Base-by-base conservation (phyloP, 1,140 invertebrate genomes). In the Achatina immaculata region DNA sequence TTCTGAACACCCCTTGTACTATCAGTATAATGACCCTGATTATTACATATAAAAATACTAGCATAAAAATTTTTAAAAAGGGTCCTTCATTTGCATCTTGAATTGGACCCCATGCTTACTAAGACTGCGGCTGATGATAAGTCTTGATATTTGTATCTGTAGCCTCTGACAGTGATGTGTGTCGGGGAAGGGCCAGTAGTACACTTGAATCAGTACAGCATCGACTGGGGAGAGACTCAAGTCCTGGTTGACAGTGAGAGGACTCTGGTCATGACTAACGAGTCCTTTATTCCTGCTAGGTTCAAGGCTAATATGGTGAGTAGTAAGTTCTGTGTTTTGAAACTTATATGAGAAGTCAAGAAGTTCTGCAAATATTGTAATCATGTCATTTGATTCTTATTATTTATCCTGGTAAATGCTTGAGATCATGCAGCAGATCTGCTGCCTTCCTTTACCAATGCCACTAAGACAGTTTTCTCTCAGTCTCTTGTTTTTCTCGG, bases 171-270 rank as follows among this genome's bases (percentile, higher is more conserved):
- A 74, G 81, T 92, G n/a, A 86, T 82, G 0, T 92, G 91, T 86
- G 87, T 88, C 69, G 91, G 90, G 36, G 91, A 91, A 83, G 92
- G 92, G 19, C 91, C 92, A 34, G 91, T 92, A 16, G 89, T 92
- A 0, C 88, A 92, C 73, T 83, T 92, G 16, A 83, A 82, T 34
- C 91, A 90, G 31, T 78, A 85, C 55, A 80, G 86, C 19, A 43
- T 92, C 11, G 88, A 92, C 85, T 92, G 90, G 90, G 89, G 89
- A 16, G 77, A 85, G 14, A 86, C 91, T n/a, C 87, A 88, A 34
- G 91, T 92, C 19, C 86, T 92, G 28, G 84, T 83, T 45, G 87
- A 89, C 40, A 84, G 80, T 34, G 77, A 85, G n/a, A 87, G 86
- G 75, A 86, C 72, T 31, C 81, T 92, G 21, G 76, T 83, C 19